Evolutionary conservation across 2,113 vertebrate species (phyloP).

Genomic region (Elephas maximus): DNA sequence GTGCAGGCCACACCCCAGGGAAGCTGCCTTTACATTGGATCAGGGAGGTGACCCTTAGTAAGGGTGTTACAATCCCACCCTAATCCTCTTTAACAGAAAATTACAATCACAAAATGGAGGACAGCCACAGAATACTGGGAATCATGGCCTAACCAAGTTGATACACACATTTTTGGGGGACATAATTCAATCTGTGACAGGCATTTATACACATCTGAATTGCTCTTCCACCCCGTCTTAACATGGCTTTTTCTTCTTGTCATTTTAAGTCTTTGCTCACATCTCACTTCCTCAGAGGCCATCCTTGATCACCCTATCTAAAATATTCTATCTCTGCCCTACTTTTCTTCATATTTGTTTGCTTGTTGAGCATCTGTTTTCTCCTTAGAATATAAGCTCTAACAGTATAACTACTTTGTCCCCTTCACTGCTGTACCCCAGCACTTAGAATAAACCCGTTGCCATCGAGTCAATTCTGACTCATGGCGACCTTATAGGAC

Average conservation of each 20-base stretch:
- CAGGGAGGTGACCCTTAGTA: too few relatives aligned
- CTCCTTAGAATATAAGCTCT: background rate
- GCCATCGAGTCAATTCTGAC: too few relatives aligned
- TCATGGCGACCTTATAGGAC: too few relatives aligned
- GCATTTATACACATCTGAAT: conserved; percentile 1
- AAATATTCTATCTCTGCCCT: conserved; percentile 9
- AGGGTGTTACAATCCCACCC: too few relatives aligned
- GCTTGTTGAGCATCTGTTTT: conserved; percentile 39
- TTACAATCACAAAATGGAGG: too few relatives aligned
- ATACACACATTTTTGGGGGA: too few relatives aligned
- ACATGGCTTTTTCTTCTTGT: background rate
- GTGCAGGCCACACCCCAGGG: too few relatives aligned
- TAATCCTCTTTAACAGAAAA: too few relatives aligned
- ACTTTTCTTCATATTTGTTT: conserved; percentile 38
- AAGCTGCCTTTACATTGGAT: too few relatives aligned
- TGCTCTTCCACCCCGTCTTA: background rate
- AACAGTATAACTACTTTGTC: background rate
- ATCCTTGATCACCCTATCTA: conserved; percentile 6
- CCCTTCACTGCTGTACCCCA: background rate
- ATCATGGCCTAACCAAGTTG: too few relatives aligned
- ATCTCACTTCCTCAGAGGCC: conserved; percentile 25
- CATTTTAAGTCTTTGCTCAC: conserved; percentile 13
- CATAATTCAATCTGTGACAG: too few relatives aligned
- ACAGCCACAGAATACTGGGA: too few relatives aligned
- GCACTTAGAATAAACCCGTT: background rate